Evolutionary conservation across 2,888 invertebrate species (phyloP).

Genomic region (Venustoraphidia nigricollis): DNA sequence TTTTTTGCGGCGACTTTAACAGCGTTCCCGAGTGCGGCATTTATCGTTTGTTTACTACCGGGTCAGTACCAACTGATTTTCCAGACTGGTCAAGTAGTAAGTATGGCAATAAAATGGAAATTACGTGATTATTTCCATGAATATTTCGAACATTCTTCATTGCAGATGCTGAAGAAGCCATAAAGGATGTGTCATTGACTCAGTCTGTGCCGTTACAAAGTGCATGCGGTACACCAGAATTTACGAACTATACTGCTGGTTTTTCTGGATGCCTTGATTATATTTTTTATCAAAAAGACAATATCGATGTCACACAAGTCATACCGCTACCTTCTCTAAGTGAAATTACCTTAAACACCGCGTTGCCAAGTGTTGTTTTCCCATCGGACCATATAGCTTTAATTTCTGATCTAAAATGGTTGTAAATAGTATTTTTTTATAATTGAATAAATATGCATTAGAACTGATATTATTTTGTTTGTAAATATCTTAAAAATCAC

Average conservation of each 20-base stretch:
- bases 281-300: constrained; percentile 62
- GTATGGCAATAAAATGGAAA: constrained; percentile 19
- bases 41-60: constrained; percentile 61
- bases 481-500: no score
- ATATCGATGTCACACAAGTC: constrained; percentile 47
- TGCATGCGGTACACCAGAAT: constrained; percentile 73
- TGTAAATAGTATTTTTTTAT: constrained; percentile 4
- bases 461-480: no score
- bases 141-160: constrained; percentile 9
- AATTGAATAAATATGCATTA: no score
- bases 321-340: constrained; percentile 69
- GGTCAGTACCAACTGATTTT: constrained; percentile 43
- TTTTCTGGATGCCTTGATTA: constrained; percentile 88
- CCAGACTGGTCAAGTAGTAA: constrained; percentile 69
- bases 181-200: constrained; percentile 41
- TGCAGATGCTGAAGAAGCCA: constrained; percentile 48
- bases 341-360: constrained; percentile 55
- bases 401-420: constrained; percentile 59
- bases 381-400: constrained; percentile 92
- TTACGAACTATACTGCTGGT: constrained; percentile 70
- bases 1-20: constrained; percentile 91
- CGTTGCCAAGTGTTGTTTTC: constrained; percentile 75
- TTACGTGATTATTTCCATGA: constrained; percentile 6
- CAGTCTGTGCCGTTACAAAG: constrained; percentile 55
- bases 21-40: constrained; percentile 75